Evolutionary conservation across 64 coral and sea anemone species (phyloP).

Genomic region (Orbicella faveolata): DNA sequence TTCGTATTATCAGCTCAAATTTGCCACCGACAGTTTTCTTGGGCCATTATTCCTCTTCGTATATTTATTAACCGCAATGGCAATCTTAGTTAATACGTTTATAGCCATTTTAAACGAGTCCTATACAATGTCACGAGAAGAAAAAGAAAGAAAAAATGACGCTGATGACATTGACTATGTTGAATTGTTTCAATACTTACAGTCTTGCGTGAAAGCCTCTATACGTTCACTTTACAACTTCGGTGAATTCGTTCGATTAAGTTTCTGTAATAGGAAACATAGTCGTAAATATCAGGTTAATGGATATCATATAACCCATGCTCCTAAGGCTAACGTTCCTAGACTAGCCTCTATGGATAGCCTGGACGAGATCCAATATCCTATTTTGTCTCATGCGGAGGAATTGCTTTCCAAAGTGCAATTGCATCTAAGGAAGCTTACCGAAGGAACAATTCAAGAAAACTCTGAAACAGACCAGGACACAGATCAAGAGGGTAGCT

Average conservation of each 20-base stretch:
- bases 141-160: neutral
- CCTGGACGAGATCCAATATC: neutral
- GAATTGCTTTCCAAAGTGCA: neutral
- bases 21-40: constrained; percentile 11
- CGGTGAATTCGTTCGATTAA: neutral
- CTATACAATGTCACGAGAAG: constrained; percentile 36
- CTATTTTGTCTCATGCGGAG: neutral
- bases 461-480: neutral
- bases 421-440: neutral
- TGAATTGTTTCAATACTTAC: constrained; percentile 9
- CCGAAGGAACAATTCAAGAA: neutral
- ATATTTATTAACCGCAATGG: constrained; percentile 25
- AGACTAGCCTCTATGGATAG: constrained; percentile 11
- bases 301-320: neutral
- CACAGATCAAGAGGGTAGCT: neutral
- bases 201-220: neutral
- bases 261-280: neutral
- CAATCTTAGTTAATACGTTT: constrained; percentile 54
- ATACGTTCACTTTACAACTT: neutral
- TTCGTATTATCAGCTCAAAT: constrained; percentile 45
- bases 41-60: constrained; percentile 58
- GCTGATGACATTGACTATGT: constrained; percentile 28
- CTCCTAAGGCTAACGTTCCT: neutral
- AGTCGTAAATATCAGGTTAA: neutral
- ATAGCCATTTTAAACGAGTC: constrained; percentile 60